phyloP scores from a whole-genome alignment of 2,888 invertebrate genomes.

The Melitaea athalia region DNA sequence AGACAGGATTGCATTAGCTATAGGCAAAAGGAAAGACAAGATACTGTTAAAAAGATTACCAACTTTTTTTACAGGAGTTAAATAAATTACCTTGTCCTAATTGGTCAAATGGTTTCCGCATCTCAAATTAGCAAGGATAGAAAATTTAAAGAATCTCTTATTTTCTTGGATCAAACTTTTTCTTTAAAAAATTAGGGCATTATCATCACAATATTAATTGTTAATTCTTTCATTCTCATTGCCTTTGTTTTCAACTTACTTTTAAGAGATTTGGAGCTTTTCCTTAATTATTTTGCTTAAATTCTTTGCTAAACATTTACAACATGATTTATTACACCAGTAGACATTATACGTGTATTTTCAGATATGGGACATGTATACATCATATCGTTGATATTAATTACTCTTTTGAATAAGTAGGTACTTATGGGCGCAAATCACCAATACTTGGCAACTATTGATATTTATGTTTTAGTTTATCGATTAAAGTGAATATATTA shows the following conservation, averaged over 20 bases:
- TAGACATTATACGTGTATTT: no score
- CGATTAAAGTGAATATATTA: no score
- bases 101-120: slow-evolving; percentile 14
- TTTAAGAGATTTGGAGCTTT: slow-evolving; percentile 16
- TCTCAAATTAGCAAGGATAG: slow-evolving; percentile 20
- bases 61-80: neutral
- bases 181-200: slow-evolving; percentile 22
- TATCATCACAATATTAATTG: slow-evolving; percentile 30
- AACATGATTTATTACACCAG: no score
- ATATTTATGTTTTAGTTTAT: no score
- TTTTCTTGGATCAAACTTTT: slow-evolving; percentile 20
- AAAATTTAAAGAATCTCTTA: slow-evolving; percentile 11
- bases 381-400: no score
- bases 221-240: slow-evolving; percentile 28
- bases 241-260: slow-evolving; percentile 17
- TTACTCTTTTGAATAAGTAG: no score
- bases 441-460: no score
- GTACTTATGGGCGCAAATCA: no score
- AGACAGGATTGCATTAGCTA: no score
- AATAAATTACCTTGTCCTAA: slow-evolving; percentile 19
- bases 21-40: neutral
- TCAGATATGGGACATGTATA: no score
- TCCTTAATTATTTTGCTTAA: neutral
- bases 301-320: no score
- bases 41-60: neutral